Evolutionary conservation across 2,888 invertebrate genomes (phyloP), one percentile per base, ranked within the genome.

Genomic region (Eilema sororculum): DNA sequence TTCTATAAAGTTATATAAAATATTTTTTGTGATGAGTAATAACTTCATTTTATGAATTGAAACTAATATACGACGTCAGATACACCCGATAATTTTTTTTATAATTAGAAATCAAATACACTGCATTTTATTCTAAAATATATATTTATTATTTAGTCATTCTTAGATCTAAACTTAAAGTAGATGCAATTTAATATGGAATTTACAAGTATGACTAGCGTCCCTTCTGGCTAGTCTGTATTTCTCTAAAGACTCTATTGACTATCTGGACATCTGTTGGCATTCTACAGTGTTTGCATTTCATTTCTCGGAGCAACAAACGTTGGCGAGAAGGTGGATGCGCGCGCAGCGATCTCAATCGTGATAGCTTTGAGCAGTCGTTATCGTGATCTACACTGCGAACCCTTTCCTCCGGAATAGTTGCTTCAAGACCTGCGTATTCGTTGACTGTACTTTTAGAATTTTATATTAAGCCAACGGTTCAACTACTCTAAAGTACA

Each of bases 261-360:
- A 92, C 93, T 94, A 95, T 94, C 94, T 94, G 95, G 93, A 93
- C 94, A 94, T 94, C 92, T 94, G 93, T 90, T 90, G 87, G 91
- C 90, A 88, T 89, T 87, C 86, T 88, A 86, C 89, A 87, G 87
- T 95, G 95, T 95, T 95, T 94, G 87, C 93, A 89, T 95, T 95
- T 94, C 95, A 95, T 95, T 91, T 94, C 94, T 92, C 88, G 87
- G 82, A 91, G 92, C 92, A 90, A 93, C 93, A 92, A 90, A 91
- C 92, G 91, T 77, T 79, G 83, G 87, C 84, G 83, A 83, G 88
- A 83, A 83, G 85, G 73, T 85, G 82, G 79, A 66, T 90, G 92
- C 91, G 92, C 92, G 92, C 92, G 93, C 91, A 90, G 85, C 86
- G 94, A 95, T 95, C 90, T 79, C 88, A 89, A 82, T 87, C 85